Percentiles rank a stretch among this genome's conserved stretches.
Evolutionary conservation across 2,888 invertebrate genomes (phyloP).

Genomic region (Noctua janthe): DNA sequence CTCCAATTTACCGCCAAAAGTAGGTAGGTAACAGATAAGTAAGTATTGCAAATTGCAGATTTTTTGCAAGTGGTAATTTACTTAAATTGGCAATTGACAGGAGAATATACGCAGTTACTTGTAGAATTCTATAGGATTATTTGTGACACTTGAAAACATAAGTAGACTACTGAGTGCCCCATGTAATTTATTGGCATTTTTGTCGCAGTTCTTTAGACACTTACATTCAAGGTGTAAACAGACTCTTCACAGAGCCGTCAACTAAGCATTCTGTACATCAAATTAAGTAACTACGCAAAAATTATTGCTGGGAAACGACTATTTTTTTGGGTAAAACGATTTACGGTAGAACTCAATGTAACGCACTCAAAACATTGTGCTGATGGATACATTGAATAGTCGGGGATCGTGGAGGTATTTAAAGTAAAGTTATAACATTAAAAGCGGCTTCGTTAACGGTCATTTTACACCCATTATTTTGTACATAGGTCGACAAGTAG

Average conservation of each 20-base stretch:
- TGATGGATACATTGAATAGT: too few species aligned
- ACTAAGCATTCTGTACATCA: too few species aligned
- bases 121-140: not conserved
- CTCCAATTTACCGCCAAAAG: slow-evolving; percentile 11
- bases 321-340: too few species aligned
- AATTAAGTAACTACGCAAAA: too few species aligned
- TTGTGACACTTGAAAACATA: not conserved
- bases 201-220: not conserved
- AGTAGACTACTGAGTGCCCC: not conserved
- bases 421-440: too few species aligned
- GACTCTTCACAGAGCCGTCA: too few species aligned
- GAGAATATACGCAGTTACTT: not conserved
- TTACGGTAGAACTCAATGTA: too few species aligned
- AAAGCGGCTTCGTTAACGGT: too few species aligned
- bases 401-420: too few species aligned
- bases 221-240: not conserved
- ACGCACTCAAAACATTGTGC: too few species aligned
- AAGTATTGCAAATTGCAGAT: slow-evolving; percentile 21
- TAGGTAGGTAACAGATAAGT: slow-evolving; percentile 4
- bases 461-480: too few species aligned
- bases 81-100: not conserved
- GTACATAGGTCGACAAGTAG: not conserved
- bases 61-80: slow-evolving; percentile 13
- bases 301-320: too few species aligned
- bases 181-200: not conserved